phyloP scores from a whole-genome alignment of 2,113 vertebrate genomes.

The Camelus dromedarius region DNA sequence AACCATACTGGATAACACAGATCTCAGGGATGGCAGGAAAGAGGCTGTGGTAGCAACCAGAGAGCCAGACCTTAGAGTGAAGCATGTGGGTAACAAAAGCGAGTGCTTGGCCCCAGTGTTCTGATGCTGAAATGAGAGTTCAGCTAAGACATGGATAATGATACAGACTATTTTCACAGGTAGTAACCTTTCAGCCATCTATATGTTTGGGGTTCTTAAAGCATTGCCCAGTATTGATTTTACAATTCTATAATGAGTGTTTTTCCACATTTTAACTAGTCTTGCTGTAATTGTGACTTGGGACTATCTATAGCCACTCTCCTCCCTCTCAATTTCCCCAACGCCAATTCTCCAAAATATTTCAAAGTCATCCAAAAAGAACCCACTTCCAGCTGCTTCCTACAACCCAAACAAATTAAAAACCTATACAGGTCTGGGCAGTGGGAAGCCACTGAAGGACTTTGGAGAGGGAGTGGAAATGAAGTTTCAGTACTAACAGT shows the following conservation, averaged over 20 bases:
- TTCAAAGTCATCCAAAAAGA: constrained; percentile 19
- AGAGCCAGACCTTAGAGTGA: neutral
- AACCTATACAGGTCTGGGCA: neutral
- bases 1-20: neutral
- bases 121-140: neutral
- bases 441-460: neutral
- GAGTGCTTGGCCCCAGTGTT: neutral
- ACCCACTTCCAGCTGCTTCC: neutral
- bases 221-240: neutral
- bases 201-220: neutral
- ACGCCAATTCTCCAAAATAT: neutral
- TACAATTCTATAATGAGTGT: neutral
- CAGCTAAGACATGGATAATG: neutral
- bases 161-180: neutral
- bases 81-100: neutral
- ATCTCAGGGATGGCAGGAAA: neutral
- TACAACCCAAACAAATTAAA: constrained; percentile 47
- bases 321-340: neutral
- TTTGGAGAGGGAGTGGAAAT: neutral
- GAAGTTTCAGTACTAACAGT: neutral
- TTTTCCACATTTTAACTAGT: constrained; percentile 21
- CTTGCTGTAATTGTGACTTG: neutral
- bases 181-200: neutral
- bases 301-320: neutral
- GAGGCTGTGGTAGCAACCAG: neutral